phyloP scores from a whole-genome alignment of 2,888 invertebrate species.

The Monopis laevigella region DNA sequence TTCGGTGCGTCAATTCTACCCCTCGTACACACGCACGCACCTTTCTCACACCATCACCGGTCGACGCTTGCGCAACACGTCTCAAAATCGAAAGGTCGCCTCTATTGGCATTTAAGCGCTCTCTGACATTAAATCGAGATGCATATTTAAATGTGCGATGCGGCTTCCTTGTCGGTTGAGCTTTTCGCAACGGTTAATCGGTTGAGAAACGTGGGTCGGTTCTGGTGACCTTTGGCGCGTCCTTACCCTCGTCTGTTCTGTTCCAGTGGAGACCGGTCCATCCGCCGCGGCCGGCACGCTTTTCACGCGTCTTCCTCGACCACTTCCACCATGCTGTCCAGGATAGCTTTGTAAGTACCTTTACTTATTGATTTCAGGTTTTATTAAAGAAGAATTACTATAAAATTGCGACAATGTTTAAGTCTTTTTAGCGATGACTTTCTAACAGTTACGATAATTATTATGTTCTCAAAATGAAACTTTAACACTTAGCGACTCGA shows the following conservation, averaged over 20 bases:
- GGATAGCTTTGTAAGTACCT: slow-evolving; percentile 54
- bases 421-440: slow-evolving; percentile 34
- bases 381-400: neutral
- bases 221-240: slow-evolving; percentile 7
- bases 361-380: slow-evolving; percentile 1
- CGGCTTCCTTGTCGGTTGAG: slow-evolving; percentile 57
- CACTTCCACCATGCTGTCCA: slow-evolving; percentile 40
- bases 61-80: slow-evolving; percentile 58
- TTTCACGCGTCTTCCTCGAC: slow-evolving; percentile 22
- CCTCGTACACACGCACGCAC: slow-evolving; percentile 35
- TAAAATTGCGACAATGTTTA: neutral
- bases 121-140: slow-evolving; percentile 53
- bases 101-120: slow-evolving; percentile 64
- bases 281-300: slow-evolving; percentile 21
- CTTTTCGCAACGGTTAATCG: slow-evolving; percentile 58
- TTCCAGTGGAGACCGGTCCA: slow-evolving; percentile 52
- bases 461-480: slow-evolving; percentile 21
- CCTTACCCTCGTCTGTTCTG: slow-evolving; percentile 30
- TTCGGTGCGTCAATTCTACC: slow-evolving; percentile 38
- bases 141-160: slow-evolving; percentile 58
- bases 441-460: slow-evolving; percentile 38
- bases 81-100: slow-evolving; percentile 58
- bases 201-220: slow-evolving; percentile 40
- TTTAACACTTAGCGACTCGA: slow-evolving; percentile 18
- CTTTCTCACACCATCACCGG: slow-evolving; percentile 58